phyloP scores from a whole-genome alignment of 2,797 vertebrate genomes.

The Trichosurus vulpecula region DNA sequence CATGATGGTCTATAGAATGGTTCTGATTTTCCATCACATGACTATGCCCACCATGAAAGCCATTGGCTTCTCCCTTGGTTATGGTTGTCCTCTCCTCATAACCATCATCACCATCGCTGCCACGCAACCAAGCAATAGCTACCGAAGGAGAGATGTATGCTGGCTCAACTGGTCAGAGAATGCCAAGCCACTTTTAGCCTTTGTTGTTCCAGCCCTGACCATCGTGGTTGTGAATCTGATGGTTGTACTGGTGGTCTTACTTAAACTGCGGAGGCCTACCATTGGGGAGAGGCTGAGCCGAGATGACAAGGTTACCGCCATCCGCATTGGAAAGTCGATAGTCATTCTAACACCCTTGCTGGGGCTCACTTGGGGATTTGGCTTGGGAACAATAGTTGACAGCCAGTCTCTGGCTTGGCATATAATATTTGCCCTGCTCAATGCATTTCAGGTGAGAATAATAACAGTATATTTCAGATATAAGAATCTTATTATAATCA shows the following conservation, averaged over 20 bases:
- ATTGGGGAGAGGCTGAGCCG: conserved; percentile 64
- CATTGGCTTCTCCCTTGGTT: conserved; percentile 69
- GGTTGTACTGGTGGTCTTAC: conserved; percentile 70
- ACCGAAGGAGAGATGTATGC: conserved; percentile 58
- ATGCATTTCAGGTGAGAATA: conserved; percentile 78
- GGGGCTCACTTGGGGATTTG: conserved; percentile 80
- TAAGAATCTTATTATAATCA: neutral
- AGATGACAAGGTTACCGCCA: conserved; percentile 40
- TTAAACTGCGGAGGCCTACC: conserved; percentile 71
- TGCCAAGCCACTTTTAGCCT: conserved; percentile 73
- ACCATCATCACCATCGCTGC: conserved; percentile 51
- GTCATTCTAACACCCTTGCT: conserved; percentile 76
- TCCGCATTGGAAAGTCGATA: conserved; percentile 74
- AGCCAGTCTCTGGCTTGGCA: conserved; percentile 54
- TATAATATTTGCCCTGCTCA: conserved; percentile 74
- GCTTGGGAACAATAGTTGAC: conserved; percentile 68
- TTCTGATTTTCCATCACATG: conserved; percentile 71
- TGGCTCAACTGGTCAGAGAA: conserved; percentile 75
- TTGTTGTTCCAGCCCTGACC: conserved; percentile 64
- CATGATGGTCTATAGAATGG: conserved; percentile 71
- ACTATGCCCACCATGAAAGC: conserved; percentile 41
- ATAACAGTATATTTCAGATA: rapidly evolving
- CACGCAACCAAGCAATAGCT: conserved; percentile 57
- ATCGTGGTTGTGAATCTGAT: conserved; percentile 71
- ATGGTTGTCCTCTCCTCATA: conserved; percentile 77